Base-by-base conservation (phyloP, 2,888 invertebrate species). In the Scaeva pyrastri region DNA sequence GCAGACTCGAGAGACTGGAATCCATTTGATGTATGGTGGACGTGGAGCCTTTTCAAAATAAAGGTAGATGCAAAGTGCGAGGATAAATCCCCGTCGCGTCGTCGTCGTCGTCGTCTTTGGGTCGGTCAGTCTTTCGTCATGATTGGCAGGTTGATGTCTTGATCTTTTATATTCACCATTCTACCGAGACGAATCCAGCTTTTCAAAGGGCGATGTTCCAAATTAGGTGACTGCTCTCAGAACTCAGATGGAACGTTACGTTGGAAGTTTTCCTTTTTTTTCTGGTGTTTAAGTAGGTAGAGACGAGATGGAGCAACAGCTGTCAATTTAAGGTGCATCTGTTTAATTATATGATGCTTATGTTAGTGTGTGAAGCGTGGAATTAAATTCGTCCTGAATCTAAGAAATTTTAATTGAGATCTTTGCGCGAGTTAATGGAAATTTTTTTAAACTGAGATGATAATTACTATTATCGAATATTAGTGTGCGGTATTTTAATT, bases 71-170 rank as follows among this genome's bases (percentile, higher is more conserved):
- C 31, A 8, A 3, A 31, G 31, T 31, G 77, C 31, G 45, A 81
- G 60, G 75, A 70, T 58, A 88, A 89, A 89, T 88, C 88, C 88
- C 85, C 76, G 82, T 86, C 78, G 64, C n/a, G n/a, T n/a, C n/a
- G n/a, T n/a, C n/a, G n/a, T n/a, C n/a, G n/a, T n/a, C n/a, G n/a
- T n/a, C n/a, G n/a, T n/a, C n/a, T n/a, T n/a, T n/a, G n/a, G n/a
- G n/a, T n/a, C n/a, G n/a, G n/a, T n/a, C n/a, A n/a, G n/a, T n/a
- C n/a, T n/a, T n/a, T n/a, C n/a, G n/a, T n/a, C n/a, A n/a, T 89
- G 91, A 91, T 91, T 91, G 91, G 91, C 91, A 91, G 90, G 89
- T 91, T 81, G 77, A 86, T 78, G 82, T 82, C 82, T 82, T 74
- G 76, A 76, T 76, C 16, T 62, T 64, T 71, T 77, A 36, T 76